Base-by-base conservation (phyloP, 1,140 invertebrate species). In the Drosophila orena region DNA sequence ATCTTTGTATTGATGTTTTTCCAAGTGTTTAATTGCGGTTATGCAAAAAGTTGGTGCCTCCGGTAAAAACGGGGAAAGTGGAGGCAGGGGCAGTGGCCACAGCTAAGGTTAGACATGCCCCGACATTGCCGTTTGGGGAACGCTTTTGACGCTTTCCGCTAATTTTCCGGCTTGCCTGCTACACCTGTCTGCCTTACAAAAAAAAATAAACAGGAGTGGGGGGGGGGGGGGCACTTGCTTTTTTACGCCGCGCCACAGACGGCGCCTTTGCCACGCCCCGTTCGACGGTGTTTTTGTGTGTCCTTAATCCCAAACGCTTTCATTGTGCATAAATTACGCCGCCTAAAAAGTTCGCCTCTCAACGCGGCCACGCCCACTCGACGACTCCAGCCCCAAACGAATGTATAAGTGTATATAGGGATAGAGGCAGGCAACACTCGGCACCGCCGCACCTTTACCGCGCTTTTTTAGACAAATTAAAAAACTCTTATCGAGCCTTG, bases 91-190 rank as follows among this genome's bases (percentile, higher is more conserved):
- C 37, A 50, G 22, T 55, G 43, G 43, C n/a, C 12, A 34, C 17
- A 35, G 14, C 37, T 52, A 46, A 52, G 50, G 64, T 76, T 66
- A 77, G 74, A 60, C 70, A 79, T 72, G 65, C 72, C 76, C 78
- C 79, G 79, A 88, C 84, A 88, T 70, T 89, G 84, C 79, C 79
- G 84, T 90, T 88, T 83, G 79, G 84, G 84, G 84, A 88, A 73
- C 79, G 76, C 84, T 89, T 88, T 88, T 88, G 85, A 84, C 79
- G 84, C 84, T 88, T 89, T 88, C 84, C 84, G 84, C 84, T 89
- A 88, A 88, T 88, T 88, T 88, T 88, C 84, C 84, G 84, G 79
- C 66, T 89, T 83, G 79, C 68, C 83, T 89, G 83, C 62, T 73
- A 88, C 83, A 89, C 84, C 84, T 89, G 83, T 88, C 79, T 83